Base-by-base conservation (phyloP, 2,797 vertebrate genomes). In the Gallinago nigripennis region DNA sequence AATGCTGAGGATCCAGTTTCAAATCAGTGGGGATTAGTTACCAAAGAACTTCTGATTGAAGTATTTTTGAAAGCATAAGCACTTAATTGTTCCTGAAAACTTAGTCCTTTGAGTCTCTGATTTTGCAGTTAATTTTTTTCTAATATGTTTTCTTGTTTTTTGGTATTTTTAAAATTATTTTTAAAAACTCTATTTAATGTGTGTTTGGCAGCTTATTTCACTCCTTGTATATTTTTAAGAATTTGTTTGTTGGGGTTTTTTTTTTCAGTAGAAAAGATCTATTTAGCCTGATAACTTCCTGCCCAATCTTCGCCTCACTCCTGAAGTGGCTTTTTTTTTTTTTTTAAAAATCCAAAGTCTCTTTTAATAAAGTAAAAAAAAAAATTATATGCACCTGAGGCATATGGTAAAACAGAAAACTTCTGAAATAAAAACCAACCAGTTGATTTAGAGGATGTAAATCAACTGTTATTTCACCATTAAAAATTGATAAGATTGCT, bases 111-210 rank as follows among this genome's bases (percentile, higher is more conserved):
- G 15, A 37, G 13, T 71, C 21, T 69, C 28, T 57, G 15, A 57
- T 81, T 71, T 65, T 71, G 8, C 8, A 77, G 8, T 28, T 21
- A 10, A 6, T 12, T 63, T n/a, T 85, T 63, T 46, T 13, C 18
- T 35, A 3, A 27, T 50, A 0, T 80, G 5, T 41, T 17, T 24
- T 66, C 11, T 33, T 72, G 8, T 41, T 17, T 24, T 66, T 9
- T 33, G 68, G 8, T 61, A 11, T 48, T 56, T 70, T 48, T 2
- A 2, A 25, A 28, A 12, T 11, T 37, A 7, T 18, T 76, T 63
- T 11, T 0, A 12, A 61, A 51, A n/a, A 2, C 1, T 14, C 2
- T 24, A 8, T 16, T 65, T 77, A 31, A 3, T 25, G 8, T 14
- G 5, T n/a, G 23, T 70, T 24, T 11, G 16, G 25, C 20, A 66